Percentiles rank a stretch among this genome's conserved stretches.
Evolutionary conservation across 2,797 vertebrate species (phyloP).

Genomic region (Pseudochirops cupreus): DNA sequence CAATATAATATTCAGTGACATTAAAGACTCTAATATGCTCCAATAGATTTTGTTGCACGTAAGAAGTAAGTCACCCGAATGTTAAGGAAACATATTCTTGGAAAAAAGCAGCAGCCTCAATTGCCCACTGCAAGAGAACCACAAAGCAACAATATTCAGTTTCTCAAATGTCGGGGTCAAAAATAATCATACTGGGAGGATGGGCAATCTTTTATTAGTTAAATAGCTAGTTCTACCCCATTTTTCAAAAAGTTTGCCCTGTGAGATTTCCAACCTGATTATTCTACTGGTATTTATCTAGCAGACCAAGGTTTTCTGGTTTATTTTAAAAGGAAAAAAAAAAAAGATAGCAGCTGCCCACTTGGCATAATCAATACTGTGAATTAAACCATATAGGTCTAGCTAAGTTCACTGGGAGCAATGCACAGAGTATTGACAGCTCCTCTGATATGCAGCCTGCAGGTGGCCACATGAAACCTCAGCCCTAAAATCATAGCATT

Average conservation of each 20-base stretch:
- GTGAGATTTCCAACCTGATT: background rate
- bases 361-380: slow-evolving; percentile 42
- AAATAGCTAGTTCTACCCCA: slow-evolving; percentile 32
- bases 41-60: slow-evolving; percentile 1
- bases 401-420: slow-evolving; percentile 38
- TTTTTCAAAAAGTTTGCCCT: slow-evolving; percentile 17
- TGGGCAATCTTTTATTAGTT: background rate
- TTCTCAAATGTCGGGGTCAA: background rate
- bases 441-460: slow-evolving; percentile 59
- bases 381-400: slow-evolving; percentile 53
- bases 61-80: background rate
- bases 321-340: background rate
- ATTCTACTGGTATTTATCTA: background rate
- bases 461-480: slow-evolving; percentile 73
- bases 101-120: background rate
- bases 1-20: background rate
- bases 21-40: background rate
- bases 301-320: background rate
- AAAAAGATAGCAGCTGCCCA: background rate
- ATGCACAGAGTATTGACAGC: slow-evolving; percentile 41
- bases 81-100: background rate
- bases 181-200: background rate
- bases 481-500: slow-evolving; percentile 68
- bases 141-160: background rate
- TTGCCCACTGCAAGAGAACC: background rate